Evolutionary conservation across 2,113 vertebrate species (phyloP), one percentile per base, ranked within the genome.

Genomic region (Gobio gobio): DNA sequence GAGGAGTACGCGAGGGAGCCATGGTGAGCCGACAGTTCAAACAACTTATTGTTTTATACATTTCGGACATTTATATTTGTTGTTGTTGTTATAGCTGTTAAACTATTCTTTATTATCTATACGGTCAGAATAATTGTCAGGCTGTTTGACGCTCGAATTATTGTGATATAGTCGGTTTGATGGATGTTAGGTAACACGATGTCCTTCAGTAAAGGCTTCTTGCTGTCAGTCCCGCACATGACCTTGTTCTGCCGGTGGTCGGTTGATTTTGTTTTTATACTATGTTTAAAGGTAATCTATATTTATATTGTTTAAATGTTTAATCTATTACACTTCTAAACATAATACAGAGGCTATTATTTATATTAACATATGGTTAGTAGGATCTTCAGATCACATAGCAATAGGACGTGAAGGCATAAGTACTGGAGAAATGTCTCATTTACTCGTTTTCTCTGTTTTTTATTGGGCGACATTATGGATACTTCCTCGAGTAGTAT

Each of bases 1-100:
- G 97, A 98, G 96, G 97, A 98, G 49, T 97, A 98, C 83, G 97
- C 97, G 12, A 95, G 97, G 2, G 97, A 99, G 51, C 97, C 97
- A 0, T 99, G 97, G 97, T 99, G 87, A 96, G 96, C 78, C 9
- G 43, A 61, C 14, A 24, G 14, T 6, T 77, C 2, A n/a, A 40
- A 66, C 29, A 40, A 58, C 54, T 79, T 43, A 3, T 40, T 66
- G 1, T 66, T 83, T 64, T 49, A 45, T 10, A 24, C 5, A 61
- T 72, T 56, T 70, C 10, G 10, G 33, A 1, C 26, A 40, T 22
- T 51, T 51, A n/a, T 56, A 33, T 33, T 29, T n/a, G n/a, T 81
- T 33, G 18, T 66, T 61, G 16, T 16, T 13, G 0, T 0, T 54
- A 70, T 33, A 24, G 5, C 20, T 20, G 22, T 24, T 45, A 8